phyloP scores from a whole-genome alignment of 2,113 vertebrate genomes.

The Piaya cayana region DNA sequence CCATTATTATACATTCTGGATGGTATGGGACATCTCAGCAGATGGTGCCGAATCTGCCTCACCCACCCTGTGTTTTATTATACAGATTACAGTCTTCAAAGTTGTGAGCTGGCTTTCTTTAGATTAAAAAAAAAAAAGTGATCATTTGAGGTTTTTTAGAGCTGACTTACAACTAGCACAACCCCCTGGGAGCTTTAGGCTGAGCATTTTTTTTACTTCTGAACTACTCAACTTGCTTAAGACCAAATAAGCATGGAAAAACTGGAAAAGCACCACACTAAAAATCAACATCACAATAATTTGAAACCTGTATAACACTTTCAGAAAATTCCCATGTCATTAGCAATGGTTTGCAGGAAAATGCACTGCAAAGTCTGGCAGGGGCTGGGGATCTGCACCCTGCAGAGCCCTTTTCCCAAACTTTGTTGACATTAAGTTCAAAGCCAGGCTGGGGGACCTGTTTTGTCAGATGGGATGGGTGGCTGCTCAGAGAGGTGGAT shows the following conservation, averaged over 20 bases:
- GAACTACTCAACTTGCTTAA: not conserved
- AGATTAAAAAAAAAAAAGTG: not conserved
- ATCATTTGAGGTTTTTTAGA: not conserved
- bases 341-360: not conserved
- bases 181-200: not conserved
- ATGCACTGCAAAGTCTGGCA: not conserved
- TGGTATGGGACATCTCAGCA: constrained; percentile 18
- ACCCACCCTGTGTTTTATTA: constrained; percentile 19
- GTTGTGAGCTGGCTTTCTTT: not conserved
- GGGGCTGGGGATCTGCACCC: not conserved
- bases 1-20: not conserved
- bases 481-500: not conserved
- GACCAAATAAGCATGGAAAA: not conserved
- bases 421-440: constrained; percentile 60
- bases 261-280: not conserved
- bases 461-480: constrained; percentile 63
- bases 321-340: not conserved
- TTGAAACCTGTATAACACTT: not conserved
- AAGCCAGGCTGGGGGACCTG: constrained; percentile 53
- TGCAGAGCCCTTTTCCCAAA: not conserved
- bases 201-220: constrained; percentile 15
- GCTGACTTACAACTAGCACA: fast-evolving
- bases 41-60: not conserved
- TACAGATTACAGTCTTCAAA: constrained; percentile 23
- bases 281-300: not conserved